These are phyloP conservation scores for Clangula hyemalis DNA, from an alignment of 2,797 vertebrate species.

Conservation along the genomic window DNA sequence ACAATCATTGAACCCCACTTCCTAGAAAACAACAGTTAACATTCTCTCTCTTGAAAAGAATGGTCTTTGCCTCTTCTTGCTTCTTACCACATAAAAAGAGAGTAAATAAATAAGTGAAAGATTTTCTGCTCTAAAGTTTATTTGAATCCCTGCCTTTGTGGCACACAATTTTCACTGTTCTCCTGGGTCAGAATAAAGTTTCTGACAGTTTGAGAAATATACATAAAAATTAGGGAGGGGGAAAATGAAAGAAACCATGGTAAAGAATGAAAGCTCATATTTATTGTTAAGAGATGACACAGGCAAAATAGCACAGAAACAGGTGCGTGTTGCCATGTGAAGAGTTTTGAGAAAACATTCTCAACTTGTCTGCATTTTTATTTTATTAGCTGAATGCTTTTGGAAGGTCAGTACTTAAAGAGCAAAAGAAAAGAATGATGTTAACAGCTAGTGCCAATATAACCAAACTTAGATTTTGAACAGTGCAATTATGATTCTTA, in stretches of 20 bases:
- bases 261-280: not conserved
- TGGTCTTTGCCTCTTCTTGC: conserved; percentile 30
- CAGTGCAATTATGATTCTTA: conserved; percentile 24
- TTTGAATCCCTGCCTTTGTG: conserved; percentile 13
- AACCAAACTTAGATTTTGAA: not conserved
- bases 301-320: not conserved
- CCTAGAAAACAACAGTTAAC: conserved; percentile 1
- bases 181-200: not conserved
- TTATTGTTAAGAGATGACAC: not conserved
- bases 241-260: not conserved
- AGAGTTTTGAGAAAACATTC: not conserved
- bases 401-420: conserved; percentile 51
- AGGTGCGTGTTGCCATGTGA: not conserved
- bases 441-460: not conserved
- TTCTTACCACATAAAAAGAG: not conserved
- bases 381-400: not conserved
- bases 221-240: not conserved
- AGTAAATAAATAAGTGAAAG: conserved; percentile 3
- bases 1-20: not conserved
- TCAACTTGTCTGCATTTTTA: not conserved
- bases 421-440: not conserved
- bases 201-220: conserved; percentile 18
- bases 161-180: not conserved
- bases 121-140: conserved; percentile 28
- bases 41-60: not conserved